Evolutionary conservation across 2,113 vertebrate species (phyloP).

Genomic region (Climacteris rufus): DNA sequence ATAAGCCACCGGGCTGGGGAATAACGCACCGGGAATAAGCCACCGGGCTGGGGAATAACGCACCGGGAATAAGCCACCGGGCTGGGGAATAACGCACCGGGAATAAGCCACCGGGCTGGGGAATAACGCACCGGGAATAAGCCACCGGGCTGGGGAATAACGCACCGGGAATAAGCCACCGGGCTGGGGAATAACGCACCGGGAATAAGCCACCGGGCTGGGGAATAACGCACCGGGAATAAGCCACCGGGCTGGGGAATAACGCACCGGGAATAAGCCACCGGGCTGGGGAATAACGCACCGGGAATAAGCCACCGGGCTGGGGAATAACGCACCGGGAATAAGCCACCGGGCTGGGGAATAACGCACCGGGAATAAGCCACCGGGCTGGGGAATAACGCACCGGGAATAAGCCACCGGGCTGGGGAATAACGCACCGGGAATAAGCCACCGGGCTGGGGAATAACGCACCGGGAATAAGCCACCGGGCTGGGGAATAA

Average conservation of each 20-base stretch:
- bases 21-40: no score
- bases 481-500: neutral
- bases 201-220: no score
- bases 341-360: neutral
- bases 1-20: no score
- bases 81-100: no score
- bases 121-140: neutral
- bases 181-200: no score
- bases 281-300: neutral
- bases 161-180: no score
- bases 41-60: no score
- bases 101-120: no score
- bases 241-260: neutral
- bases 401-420: no score
- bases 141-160: neutral
- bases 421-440: neutral
- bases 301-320: neutral
- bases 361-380: neutral
- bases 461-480: no score
- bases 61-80: no score
- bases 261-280: rapidly evolving
- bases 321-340: neutral
- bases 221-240: rapidly evolving
- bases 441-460: neutral
- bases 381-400: no score